Conservation (phyloP, 2,113 vertebrate species). For the Eulacestoma nigropectus region DNA sequence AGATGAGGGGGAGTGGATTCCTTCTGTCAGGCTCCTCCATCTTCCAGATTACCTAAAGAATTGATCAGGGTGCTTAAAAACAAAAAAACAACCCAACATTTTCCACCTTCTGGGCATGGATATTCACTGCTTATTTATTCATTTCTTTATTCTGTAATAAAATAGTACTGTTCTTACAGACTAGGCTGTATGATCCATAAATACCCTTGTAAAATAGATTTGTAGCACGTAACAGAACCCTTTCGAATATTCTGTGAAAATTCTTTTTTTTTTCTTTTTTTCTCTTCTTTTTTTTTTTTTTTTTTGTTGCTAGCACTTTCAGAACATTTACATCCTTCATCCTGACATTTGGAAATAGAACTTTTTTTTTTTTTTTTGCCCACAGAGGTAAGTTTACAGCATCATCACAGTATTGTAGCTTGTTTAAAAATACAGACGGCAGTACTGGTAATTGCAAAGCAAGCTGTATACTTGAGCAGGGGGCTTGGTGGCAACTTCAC, state of each 20-base stretch:
- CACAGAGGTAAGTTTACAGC: constrained; percentile 45
- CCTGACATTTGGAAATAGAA: constrained; percentile 31
- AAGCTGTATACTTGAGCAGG: constrained; percentile 40
- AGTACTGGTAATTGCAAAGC: constrained; percentile 50
- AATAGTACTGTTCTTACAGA: constrained; percentile 39
- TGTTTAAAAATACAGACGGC: constrained; percentile 55
- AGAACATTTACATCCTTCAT: constrained; percentile 58
- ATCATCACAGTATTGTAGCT: constrained; percentile 57
- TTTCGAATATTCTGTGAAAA: not conserved
- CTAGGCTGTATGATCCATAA: constrained; percentile 18
- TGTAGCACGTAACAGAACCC: not conserved
- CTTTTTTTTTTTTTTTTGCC: constrained; percentile 40
- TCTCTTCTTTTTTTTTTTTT: no score
- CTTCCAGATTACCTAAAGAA: not conserved
- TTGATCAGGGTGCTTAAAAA: not conserved
- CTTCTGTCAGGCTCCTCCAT: not conserved
- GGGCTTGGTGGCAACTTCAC: not conserved
- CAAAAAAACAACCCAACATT: not conserved
- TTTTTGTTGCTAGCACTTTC: constrained; percentile 9
- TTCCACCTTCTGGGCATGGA: not conserved
- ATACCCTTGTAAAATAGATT: constrained; percentile 32
- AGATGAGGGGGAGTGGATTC: not conserved
- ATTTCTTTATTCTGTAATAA: constrained; percentile 48
- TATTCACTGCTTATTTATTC: constrained; percentile 34
- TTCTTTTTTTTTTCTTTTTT: not conserved